Base-by-base conservation (phyloP, 1,140 invertebrate species). In the Anoplolepis gracilipes region DNA sequence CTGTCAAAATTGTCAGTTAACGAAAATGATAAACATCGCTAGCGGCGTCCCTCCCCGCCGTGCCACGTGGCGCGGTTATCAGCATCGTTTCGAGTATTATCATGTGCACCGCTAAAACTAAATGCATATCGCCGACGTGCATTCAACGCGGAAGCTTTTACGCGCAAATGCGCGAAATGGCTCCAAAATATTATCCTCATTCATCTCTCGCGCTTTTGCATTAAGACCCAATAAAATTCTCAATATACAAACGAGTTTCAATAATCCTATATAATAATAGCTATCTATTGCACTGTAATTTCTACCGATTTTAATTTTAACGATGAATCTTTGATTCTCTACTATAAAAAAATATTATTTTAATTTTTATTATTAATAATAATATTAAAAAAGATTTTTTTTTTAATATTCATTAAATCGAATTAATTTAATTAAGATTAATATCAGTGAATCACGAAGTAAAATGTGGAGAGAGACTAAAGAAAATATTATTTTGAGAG, bases 1-100 rank as follows among this genome's bases (percentile, higher is more conserved):
- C 36, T 82, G 78, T 53, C 78, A 73, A 73, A 82, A 82, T 82
- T 82, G 78, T 82, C 78, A 73, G 78, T 73, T 82, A 82, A 69
- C 55, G 78, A 82, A 73, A 82, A 73, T 82, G 78, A 82, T 82
- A 82, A 82, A 73, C 78, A 73, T 82, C 67, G 53, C 67, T 73
- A n/a, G 78, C 5, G 36, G 55, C 67, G 53, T 11, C 28, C 16
- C 33, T 42, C 10, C 39, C 39, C 8, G 39, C 10, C 2, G 10
- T 59, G 25, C 36, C 42, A 72, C 65, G 16, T 28, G 30, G 36
- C 11, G 49, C 53, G 36, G 19, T 73, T 82, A 73, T 82, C 78
- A 22, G 36, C 36, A 67, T n/a, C 28, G 42, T 25, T 42, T 49
- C 46, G 46, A 22, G 33, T 73, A 57, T 82, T 81, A 70, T 81